Evolutionary conservation across 2,113 vertebrate genomes (phyloP), one percentile per base, ranked within the genome.

Genomic region (Megaleporinus macrocephalus): DNA sequence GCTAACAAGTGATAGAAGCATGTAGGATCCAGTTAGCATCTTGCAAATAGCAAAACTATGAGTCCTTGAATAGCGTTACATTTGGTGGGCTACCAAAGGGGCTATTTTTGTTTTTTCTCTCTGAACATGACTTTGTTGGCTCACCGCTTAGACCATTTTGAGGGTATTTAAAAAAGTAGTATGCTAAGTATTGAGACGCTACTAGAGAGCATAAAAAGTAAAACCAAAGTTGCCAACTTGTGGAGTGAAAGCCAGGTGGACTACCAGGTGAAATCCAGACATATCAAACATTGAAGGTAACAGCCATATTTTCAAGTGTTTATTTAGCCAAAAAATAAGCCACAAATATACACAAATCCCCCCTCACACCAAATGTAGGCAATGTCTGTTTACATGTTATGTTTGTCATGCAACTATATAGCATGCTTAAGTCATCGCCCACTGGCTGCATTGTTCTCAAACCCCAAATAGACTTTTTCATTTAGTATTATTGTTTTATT

Each of bases 31-130:
- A 57, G 22, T 22, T 7, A 57, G 55, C 22, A 7, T 57, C 55
- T 57, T 57, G 55, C 55, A 57, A 36, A 76, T 3, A 57, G 72
- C 73, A 59, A 33, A 82, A 66, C 62, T 76, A 7, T 26, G 49
- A 66, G 62, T 41, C 49, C 49, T 57, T 68, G 70, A 73, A 22
- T 36, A 41, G 71, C 27, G 59, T 24, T 41, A 10, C 29, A 81
- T 81, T 81, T 33, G 53, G 61, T 68, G 63, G 41, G 24, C 5
- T 63, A 68, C 62, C 49, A 57, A 61, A 49, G 73, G 20, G 18
- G 55, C 80, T 30, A 13, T 69, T 76, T 29, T n/a, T n/a, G n/a
- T n/a, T n/a, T n/a, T n/a, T n/a, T n/a, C n/a, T n/a, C n/a, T n/a
- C n/a, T n/a, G n/a, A n/a, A n/a, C n/a, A n/a, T n/a, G n/a, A n/a